These are phyloP conservation scores for Neotoma lepida DNA, from an alignment of 2,113 vertebrate species.

Conservation along the genomic window DNA sequence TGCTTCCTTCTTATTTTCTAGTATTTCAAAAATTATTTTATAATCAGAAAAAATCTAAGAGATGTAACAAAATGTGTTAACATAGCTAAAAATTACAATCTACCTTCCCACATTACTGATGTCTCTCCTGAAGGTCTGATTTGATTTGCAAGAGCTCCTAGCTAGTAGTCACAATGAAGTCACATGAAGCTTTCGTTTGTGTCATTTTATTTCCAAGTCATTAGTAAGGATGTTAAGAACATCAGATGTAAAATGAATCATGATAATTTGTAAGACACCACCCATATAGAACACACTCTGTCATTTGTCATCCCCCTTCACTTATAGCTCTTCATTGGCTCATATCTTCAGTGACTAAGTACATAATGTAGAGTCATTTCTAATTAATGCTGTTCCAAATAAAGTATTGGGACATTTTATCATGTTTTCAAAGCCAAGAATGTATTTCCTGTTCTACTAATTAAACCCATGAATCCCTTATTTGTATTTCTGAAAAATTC, in stretches of 20 bases:
- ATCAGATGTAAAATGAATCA: constrained; percentile 67
- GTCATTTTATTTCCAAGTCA: constrained; percentile 62
- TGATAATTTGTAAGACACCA: constrained; percentile 59
- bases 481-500: constrained; percentile 13
- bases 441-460: constrained; percentile 28
- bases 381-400: constrained; percentile 56
- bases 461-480: constrained; percentile 55
- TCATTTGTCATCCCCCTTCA: constrained; percentile 43
- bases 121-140: constrained; percentile 1
- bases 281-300: constrained; percentile 26
- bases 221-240: constrained; percentile 62
- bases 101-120: neutral
- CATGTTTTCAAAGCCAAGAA: constrained; percentile 65
- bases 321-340: constrained; percentile 49
- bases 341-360: constrained; percentile 53
- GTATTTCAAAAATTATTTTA: constrained; percentile 47
- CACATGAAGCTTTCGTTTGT: constrained; percentile 47
- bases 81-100: neutral
- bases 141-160: constrained; percentile 54
- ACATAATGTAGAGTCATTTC: constrained; percentile 45
- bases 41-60: constrained; percentile 50
- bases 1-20: constrained; percentile 33
- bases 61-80: neutral
- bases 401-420: constrained; percentile 58
- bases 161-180: too few relatives aligned